Evolutionary conservation across 2,797 vertebrate species (phyloP), one percentile per base, ranked within the genome.

Genomic region (Enteromius fasciolatus): DNA sequence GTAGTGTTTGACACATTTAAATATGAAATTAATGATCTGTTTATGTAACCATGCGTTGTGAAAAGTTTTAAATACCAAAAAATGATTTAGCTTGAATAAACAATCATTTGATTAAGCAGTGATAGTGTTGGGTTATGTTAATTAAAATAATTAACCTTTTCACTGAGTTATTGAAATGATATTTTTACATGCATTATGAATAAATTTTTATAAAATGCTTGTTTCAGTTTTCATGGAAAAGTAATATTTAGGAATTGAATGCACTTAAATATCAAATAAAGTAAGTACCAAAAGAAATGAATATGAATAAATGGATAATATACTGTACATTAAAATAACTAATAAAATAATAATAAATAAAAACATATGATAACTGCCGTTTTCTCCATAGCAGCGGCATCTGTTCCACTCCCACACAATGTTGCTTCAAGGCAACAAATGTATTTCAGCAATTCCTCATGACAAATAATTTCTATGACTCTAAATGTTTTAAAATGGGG

Each of bases 401-500:
- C 72, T n/a, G 10, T 36, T 75, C 72, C 52, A 39, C 50, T 57
- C 72, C 72, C 50, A 57, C 72, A 57, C 33, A 2, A 17, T 57
- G 20, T 3, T 23, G 50, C 50, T 57, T 74, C 72, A 74, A 74
- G 20, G 48, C 72, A 36, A n/a, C 48, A 39, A 2, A 54, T 50
- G 36, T 17, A 39, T 75, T 54, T 10, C 59, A 3, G 14, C 59
- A 31, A 17, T 61, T 14, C 11, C n/a, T 39, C 12, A 10, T 57
- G 72, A 57, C 50, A 57, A 75, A 75, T 39, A 39, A n/a, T 57
- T 57, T 1, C 9, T 25, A 57, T 57, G 52, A 57, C 20, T 44
- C 39, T 39, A 75, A 75, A 75, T 75, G 72, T 57, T 75, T 33
- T 57, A 9, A 74, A 75, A 75, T n/a, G n/a, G 9, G 50, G 50